Conservation (phyloP, 2,797 vertebrate species). For the Pteropus rufus region DNA sequence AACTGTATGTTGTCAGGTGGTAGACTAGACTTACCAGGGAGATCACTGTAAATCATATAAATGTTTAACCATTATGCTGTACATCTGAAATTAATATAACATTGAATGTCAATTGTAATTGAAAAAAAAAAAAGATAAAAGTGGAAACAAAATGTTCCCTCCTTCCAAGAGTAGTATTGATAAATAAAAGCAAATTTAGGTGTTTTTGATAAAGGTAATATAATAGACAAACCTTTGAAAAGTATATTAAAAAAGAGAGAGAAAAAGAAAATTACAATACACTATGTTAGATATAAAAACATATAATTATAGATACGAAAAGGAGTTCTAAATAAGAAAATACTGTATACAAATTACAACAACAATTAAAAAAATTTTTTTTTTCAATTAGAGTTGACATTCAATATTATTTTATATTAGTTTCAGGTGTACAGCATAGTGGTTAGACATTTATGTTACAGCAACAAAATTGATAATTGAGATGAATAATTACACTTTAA, state of each 20-base stretch:
- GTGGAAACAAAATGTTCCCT: background rate
- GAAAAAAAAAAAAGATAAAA: background rate
- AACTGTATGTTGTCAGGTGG: too few species aligned
- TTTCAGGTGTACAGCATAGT: too few species aligned
- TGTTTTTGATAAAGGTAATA: background rate
- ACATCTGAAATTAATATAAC: too few species aligned
- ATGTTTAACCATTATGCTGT: too few species aligned
- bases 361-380: background rate
- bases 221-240: background rate
- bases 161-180: background rate
- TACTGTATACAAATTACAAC: background rate
- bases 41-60: too few species aligned
- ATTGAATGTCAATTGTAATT: too few species aligned
- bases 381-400: too few species aligned
- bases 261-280: background rate
- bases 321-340: conserved; percentile 6
- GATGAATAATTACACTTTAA: background rate
- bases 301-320: background rate
- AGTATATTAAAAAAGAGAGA: background rate
- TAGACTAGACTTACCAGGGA: too few species aligned
- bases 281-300: background rate
- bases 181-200: conserved; percentile 11
- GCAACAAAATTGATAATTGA: conserved; percentile 3
- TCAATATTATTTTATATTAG: too few species aligned
- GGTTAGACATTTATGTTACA: background rate